phyloP scores from a whole-genome alignment of 2,113 vertebrate species.

The Callaeas wilsoni region DNA sequence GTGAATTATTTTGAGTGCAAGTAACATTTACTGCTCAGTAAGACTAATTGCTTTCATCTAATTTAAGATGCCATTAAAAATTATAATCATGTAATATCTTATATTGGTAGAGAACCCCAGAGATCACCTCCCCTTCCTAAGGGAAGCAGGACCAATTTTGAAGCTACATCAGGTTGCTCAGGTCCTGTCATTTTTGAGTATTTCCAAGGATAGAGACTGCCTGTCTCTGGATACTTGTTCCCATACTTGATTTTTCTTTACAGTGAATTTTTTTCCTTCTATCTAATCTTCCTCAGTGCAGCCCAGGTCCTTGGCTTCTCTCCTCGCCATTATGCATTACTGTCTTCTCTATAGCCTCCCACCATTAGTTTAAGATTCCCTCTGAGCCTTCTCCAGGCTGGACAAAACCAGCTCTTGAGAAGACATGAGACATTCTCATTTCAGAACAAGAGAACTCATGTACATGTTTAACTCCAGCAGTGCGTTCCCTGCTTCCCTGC shows the following conservation, averaged over 20 bases:
- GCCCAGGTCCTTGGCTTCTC: background rate
- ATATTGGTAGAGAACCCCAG: background rate
- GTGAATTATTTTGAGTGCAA: background rate
- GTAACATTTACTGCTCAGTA: background rate
- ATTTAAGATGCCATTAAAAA: background rate
- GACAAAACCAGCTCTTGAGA: background rate
- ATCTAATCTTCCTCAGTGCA: background rate
- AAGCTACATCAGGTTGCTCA: background rate
- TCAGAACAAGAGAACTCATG: rapidly evolving
- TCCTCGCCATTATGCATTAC: background rate
- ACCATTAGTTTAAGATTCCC: background rate
- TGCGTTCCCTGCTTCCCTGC: too few species aligned
- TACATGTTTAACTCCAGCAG: background rate
- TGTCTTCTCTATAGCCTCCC: background rate
- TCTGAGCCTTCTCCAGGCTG: background rate
- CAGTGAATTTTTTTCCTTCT: background rate
- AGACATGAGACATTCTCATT: background rate
- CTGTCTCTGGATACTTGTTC: background rate
- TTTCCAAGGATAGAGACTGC: background rate
- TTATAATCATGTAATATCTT: background rate
- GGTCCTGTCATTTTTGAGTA: background rate
- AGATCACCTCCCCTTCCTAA: background rate
- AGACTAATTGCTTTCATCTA: background rate
- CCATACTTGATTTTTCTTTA: background rate
- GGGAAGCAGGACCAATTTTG: background rate